phyloP scores from a whole-genome alignment of 1,140 invertebrate genomes.

The Monochamus saltuarius region DNA sequence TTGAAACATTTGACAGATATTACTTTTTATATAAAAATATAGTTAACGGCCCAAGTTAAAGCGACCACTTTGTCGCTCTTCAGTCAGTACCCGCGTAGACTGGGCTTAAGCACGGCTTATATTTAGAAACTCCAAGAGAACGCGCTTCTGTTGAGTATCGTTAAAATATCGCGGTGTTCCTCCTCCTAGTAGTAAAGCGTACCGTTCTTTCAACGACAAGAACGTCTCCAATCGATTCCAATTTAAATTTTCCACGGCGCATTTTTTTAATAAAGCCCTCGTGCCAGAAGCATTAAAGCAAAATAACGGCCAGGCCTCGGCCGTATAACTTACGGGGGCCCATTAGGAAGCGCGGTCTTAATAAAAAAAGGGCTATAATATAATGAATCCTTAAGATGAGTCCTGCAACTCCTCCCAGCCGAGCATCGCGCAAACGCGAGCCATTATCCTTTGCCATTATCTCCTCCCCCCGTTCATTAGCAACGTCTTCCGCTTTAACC shows the following conservation, averaged over 20 bases:
- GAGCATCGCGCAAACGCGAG: slow-evolving; percentile 26
- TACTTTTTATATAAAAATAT: too few species aligned
- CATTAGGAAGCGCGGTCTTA: slow-evolving; percentile 22
- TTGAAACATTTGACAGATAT: too few species aligned
- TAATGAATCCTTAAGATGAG: slow-evolving; percentile 24
- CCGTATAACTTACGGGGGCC: background rate
- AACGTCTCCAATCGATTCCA: background rate
- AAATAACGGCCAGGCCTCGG: slow-evolving; percentile 15
- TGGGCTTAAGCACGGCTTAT: too few species aligned
- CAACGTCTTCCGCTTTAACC: slow-evolving; percentile 31
- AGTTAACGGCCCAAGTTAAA: too few species aligned
- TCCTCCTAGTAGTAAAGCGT: too few species aligned
- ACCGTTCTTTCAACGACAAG: background rate
- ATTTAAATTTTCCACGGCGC: background rate
- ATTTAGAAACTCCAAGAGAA: too few species aligned
- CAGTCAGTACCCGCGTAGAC: too few species aligned
- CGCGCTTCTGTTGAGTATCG: too few species aligned
- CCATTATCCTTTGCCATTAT: slow-evolving; percentile 38
- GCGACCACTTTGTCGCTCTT: too few species aligned
- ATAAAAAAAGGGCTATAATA: slow-evolving; percentile 17
- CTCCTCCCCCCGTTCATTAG: slow-evolving; percentile 35
- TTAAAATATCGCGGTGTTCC: too few species aligned
- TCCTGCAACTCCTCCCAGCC: slow-evolving; percentile 30
- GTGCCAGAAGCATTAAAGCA: background rate
- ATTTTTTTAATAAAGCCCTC: slow-evolving; percentile 3